A percentile compares a stretch with the other conserved stretches of the same genome.
phyloP scores from a whole-genome alignment of 2,797 vertebrate species.

The Mormyrops boulengeri region DNA sequence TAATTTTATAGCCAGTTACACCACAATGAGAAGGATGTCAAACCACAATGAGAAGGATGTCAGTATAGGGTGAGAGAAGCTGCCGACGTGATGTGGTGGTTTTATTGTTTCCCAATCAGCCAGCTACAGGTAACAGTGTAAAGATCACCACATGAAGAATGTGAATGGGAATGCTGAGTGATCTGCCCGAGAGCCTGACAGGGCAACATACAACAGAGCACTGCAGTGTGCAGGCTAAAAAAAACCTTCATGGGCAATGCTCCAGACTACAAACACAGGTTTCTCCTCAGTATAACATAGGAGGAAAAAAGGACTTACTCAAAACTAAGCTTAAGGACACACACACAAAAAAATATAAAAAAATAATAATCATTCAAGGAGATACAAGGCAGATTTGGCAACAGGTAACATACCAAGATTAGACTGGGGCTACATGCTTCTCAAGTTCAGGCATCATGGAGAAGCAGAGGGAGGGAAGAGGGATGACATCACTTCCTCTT shows the following conservation, averaged over 20 bases:
- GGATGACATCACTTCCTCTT: constrained; percentile 16
- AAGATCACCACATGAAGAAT: neutral
- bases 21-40: neutral
- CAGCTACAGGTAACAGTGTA: neutral
- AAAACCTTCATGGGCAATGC: neutral
- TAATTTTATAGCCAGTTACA: neutral
- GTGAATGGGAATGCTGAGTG: neutral
- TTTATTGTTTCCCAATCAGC: neutral
- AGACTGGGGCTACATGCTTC: neutral
- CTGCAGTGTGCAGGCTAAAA: neutral
- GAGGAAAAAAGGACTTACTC: no score
- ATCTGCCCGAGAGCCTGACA: neutral
- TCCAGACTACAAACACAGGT: neutral
- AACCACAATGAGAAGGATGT: neutral
- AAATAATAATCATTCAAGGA: neutral
- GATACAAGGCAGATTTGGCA: neutral
- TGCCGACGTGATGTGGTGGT: neutral
- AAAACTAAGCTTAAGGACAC: neutral
- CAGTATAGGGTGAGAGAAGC: neutral
- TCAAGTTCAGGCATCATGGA: neutral
- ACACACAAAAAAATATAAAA: neutral
- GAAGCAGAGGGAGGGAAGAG: neutral
- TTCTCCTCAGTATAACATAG: neutral
- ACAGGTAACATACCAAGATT: neutral
- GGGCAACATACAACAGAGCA: neutral